These are phyloP conservation scores for Leptestheria dahalacensis DNA, from an alignment of 1,140 invertebrate species.

Conservation along the genomic window DNA sequence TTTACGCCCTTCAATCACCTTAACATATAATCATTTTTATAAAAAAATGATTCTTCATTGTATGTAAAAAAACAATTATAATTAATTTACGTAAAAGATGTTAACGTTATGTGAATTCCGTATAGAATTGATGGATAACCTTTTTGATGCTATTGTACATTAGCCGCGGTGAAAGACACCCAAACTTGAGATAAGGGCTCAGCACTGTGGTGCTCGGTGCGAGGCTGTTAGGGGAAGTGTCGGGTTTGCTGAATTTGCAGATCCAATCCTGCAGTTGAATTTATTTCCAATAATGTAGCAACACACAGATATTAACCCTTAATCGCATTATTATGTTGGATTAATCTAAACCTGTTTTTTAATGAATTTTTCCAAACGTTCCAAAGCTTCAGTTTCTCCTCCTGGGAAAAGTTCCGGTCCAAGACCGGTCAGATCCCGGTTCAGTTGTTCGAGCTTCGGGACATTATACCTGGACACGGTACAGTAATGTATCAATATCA, in stretches of 20 bases:
- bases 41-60: neutral
- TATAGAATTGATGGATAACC: constrained; percentile 23
- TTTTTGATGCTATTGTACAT: constrained; percentile 46
- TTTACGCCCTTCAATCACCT: constrained; percentile 29
- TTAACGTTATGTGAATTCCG: too few species aligned
- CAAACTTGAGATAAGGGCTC: constrained; percentile 57
- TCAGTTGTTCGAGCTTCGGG: constrained; percentile 42
- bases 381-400: constrained; percentile 51
- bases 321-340: too few species aligned
- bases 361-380: constrained; percentile 41
- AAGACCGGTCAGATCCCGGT: constrained; percentile 31
- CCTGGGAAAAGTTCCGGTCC: constrained; percentile 39
- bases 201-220: constrained; percentile 54
- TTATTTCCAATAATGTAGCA: too few species aligned
- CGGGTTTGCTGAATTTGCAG: constrained; percentile 55
- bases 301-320: too few species aligned
- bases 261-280: constrained; percentile 37
- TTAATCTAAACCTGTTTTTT: constrained; percentile 30
- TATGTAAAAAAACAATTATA: constrained; percentile 19
- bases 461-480: constrained; percentile 42
- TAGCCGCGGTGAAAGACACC: constrained; percentile 46
- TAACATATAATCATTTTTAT: neutral
- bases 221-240: constrained; percentile 51
- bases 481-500: too few species aligned
- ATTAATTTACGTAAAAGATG: too few species aligned